phyloP scores from a whole-genome alignment of 1,140 invertebrate species.

The Cepaea nemoralis region DNA sequence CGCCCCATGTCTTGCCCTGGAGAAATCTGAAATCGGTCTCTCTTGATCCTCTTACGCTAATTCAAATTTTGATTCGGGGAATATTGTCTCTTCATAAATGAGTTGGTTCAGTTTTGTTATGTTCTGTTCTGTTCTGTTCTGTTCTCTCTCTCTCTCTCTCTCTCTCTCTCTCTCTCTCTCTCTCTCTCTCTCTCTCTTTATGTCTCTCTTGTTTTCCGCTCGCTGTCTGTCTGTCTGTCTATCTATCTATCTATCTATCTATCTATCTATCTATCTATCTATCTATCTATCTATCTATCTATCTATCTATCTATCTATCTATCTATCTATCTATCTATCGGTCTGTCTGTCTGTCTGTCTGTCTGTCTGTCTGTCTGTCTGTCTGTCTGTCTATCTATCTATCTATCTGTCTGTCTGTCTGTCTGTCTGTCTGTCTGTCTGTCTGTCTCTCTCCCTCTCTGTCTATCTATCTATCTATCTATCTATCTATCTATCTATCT shows the following conservation, averaged over 20 bases:
- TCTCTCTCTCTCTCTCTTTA: not conserved
- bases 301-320: not conserved
- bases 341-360: not conserved
- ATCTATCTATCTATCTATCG: not conserved
- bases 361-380: not conserved
- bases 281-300: not conserved
- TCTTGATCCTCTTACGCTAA: slow-evolving; percentile 3
- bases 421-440: not conserved
- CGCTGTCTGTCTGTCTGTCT: not conserved
- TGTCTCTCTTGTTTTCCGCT: not conserved
- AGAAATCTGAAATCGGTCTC: not conserved
- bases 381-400: not conserved
- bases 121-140: not conserved
- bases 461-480: not conserved
- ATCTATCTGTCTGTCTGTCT: not conserved
- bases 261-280: not conserved
- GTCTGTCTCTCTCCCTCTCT: slow-evolving; percentile 3
- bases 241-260: not conserved
- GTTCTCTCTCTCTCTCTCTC: slow-evolving; percentile 19
- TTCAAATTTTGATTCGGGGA: not conserved
- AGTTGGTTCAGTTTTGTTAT: not conserved
- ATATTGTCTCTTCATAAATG: not conserved
- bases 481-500: not conserved
- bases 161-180: not conserved
- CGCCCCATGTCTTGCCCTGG: not conserved